A percentile compares a stretch with the other conserved stretches of the same genome.
Conservation (phyloP, 35 echinoderm and acorn worm genomes). For the Anneissia japonica region DNA sequence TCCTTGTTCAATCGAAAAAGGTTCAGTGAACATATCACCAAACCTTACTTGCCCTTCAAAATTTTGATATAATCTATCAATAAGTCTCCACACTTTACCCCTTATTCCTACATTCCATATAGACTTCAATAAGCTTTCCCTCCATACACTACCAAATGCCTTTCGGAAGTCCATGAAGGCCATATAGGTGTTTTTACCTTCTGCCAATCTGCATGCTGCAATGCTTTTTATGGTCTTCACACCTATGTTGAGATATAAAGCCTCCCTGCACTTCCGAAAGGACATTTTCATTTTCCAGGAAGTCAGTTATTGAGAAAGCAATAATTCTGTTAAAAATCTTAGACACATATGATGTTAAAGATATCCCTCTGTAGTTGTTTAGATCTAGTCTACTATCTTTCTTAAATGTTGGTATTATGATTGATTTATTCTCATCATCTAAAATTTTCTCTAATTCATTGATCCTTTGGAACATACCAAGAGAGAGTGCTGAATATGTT, state of each 20-base stretch:
- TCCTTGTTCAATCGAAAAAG: background rate
- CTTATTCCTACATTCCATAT: background rate
- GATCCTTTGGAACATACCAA: background rate
- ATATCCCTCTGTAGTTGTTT: slow-evolving; percentile 19
- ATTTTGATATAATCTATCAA: background rate
- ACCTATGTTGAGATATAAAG: background rate
- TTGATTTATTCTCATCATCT: background rate
- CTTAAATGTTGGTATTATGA: background rate
- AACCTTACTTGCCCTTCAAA: background rate
- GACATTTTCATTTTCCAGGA: background rate
- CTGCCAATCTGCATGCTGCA: background rate
- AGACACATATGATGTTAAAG: background rate
- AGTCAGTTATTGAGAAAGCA: background rate
- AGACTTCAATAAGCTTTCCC: background rate
- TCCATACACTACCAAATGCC: background rate
- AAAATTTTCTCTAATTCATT: background rate
- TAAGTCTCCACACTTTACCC: background rate
- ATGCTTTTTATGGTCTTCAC: background rate
- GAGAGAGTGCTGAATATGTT: background rate
- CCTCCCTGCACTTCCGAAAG: background rate
- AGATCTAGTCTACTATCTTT: background rate
- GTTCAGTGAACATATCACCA: background rate
- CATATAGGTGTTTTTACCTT: background rate
- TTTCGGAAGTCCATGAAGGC: background rate
- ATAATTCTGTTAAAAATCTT: background rate